Percentiles rank a stretch among this genome's conserved stretches.
Evolutionary conservation across 2,888 invertebrate genomes (phyloP).

Genomic region (Dascillus cervinus): DNA sequence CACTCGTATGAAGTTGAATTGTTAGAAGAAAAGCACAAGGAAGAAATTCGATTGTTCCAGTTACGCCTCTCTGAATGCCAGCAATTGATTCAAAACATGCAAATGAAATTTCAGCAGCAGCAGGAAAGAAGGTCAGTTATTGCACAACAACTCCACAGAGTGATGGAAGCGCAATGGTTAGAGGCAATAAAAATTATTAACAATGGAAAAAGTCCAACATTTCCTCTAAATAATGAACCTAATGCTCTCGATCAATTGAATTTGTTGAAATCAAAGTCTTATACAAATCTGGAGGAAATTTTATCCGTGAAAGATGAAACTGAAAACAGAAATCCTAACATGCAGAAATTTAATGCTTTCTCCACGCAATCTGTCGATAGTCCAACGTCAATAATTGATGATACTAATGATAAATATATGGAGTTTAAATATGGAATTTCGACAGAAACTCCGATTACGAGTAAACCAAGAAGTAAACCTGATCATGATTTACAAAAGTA

Average conservation of each 20-base stretch:
- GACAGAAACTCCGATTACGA: conserved; percentile 36
- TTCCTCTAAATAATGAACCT: conserved; percentile 11
- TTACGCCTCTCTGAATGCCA: conserved; percentile 62
- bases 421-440: too few relatives aligned
- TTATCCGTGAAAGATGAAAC: conserved; percentile 14
- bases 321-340: background rate
- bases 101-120: conserved; percentile 48
- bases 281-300: conserved; percentile 30
- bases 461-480: too few relatives aligned
- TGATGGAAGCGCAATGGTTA: conserved; percentile 74
- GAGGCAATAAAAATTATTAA: conserved; percentile 63
- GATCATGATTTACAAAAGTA: conserved; percentile 45
- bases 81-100: conserved; percentile 58
- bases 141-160: conserved; percentile 63
- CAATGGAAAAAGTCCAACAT: conserved; percentile 27
- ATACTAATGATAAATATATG: too few relatives aligned
- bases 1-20: conserved; percentile 69
- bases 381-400: conserved; percentile 17
- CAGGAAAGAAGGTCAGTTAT: conserved; percentile 54
- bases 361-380: conserved; percentile 11
- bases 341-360: background rate
- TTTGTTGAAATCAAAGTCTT: conserved; percentile 29
- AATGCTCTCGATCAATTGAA: conserved; percentile 30
- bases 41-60: conserved; percentile 67
- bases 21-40: conserved; percentile 69